A percentile compares a stretch with the other conserved stretches of the same genome.
phyloP scores from a whole-genome alignment of 2,888 invertebrate species.

The Aquatica leii region DNA sequence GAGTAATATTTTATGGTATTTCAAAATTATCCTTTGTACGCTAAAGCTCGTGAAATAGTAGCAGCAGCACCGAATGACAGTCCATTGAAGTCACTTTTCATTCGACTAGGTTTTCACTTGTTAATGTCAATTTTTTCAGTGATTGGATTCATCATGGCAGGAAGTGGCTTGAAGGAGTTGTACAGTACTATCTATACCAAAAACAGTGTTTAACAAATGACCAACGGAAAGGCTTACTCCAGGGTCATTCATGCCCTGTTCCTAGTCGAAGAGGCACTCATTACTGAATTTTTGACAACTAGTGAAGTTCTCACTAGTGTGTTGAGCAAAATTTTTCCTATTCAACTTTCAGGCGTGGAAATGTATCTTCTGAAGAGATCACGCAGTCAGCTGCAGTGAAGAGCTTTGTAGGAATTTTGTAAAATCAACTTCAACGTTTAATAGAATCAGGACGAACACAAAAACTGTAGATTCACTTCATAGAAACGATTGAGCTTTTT shows the following conservation, averaged over 20 bases:
- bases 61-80: no score
- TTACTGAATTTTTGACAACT: no score
- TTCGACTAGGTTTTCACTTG: constrained; percentile 46
- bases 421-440: constrained; percentile 45
- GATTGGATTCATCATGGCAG: no score
- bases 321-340: constrained; percentile 46
- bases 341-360: background rate
- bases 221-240: no score
- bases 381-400: constrained; percentile 46
- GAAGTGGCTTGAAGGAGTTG: no score
- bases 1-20: no score
- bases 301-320: constrained; percentile 38
- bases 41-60: no score
- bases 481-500: no score
- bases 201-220: constrained; percentile 47
- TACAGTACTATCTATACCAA: constrained; percentile 36
- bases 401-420: constrained; percentile 45
- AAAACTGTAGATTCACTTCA: constrained; percentile 11
- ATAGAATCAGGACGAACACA: constrained; percentile 51
- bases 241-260: constrained; percentile 48
- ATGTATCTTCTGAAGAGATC: constrained; percentile 40
- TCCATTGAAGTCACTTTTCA: no score
- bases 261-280: constrained; percentile 48
- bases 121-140: constrained; percentile 54
- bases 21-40: no score